Evolutionary conservation across 2,113 vertebrate genomes (phyloP), one percentile per base, ranked within the genome.

Genomic region (Malaclemys terrapin): DNA sequence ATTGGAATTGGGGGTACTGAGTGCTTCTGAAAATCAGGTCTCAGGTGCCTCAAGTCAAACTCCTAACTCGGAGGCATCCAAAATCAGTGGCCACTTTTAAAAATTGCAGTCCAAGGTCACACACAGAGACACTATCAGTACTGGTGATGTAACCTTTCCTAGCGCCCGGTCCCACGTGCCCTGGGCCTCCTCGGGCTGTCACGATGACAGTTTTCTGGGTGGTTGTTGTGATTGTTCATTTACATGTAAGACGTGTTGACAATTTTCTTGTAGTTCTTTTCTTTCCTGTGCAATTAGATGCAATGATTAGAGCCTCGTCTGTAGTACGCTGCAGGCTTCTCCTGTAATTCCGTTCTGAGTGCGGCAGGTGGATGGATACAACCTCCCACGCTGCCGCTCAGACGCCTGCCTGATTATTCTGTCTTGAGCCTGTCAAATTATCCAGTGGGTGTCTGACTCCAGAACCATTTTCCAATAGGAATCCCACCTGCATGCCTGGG

Each of bases 331-430:
- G 52, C 93, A 27, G 57, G 89, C 19, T 0, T 79, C 88, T 92
- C 72, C 82, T 89, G 45, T 91, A 85, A 85, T 93, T 93, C 92
- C 56, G 78, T 80, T 85, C 90, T 5, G 87, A 0, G 1, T 91
- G 87, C 24, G 56, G 96, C 96, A 96, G 96, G 97, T 94, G 96
- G 87, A 94, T 95, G 31, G 24, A 88, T 91, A 75, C 9, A 20
- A 94, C 83, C 92, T 94, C 96, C 96, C 93, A 94, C 90, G 5
- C 94, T 29, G 12, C 0, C 1, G 85, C 94, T 96, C 80, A 8
- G 91, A 92, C 91, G 86, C 75, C 78, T 93, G 90, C 47, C 94
- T 94, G 88, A 95, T 97, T 95, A 94, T 93, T 80, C 79, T 22
- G 27, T 91, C 95, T 95, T 96, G 84, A 94, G 87, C 93, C 86